Conservation (phyloP, 2,888 invertebrate species). For the Poecilobothrus nobilitatus region DNA sequence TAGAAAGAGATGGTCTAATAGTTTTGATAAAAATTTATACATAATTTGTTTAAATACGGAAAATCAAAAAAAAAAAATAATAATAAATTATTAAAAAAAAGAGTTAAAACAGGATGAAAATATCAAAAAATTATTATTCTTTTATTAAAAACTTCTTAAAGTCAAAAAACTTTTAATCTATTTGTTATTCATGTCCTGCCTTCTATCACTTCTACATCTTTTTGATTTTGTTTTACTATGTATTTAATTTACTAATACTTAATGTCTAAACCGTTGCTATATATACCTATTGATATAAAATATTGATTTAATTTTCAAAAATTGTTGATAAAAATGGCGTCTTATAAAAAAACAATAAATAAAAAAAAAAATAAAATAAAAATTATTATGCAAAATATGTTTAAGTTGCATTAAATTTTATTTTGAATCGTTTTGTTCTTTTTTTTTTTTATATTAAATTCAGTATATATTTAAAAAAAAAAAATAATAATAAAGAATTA, state of each 20-base stretch:
- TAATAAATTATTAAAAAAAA: neutral
- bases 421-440: too few species aligned
- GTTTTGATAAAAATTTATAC: too few species aligned
- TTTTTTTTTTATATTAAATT: too few species aligned
- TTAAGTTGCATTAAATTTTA: neutral
- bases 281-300: neutral
- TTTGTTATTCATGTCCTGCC: neutral
- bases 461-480: too few species aligned
- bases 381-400: slow-evolving; percentile 4
- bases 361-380: neutral
- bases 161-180: neutral
- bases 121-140: neutral
- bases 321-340: too few species aligned
- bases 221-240: neutral
- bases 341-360: too few species aligned
- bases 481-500: too few species aligned
- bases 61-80: neutral
- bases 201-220: neutral
- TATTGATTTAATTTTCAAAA: neutral
- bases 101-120: neutral
- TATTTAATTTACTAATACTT: neutral
- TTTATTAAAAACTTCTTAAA: too few species aligned
- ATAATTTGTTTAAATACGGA: too few species aligned
- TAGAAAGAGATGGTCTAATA: too few species aligned
- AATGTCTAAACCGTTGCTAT: neutral